Percentiles rank a stretch among this genome's conserved stretches.
phyloP scores from a whole-genome alignment of 2,113 vertebrate species.

The Tyrannus savana region DNA sequence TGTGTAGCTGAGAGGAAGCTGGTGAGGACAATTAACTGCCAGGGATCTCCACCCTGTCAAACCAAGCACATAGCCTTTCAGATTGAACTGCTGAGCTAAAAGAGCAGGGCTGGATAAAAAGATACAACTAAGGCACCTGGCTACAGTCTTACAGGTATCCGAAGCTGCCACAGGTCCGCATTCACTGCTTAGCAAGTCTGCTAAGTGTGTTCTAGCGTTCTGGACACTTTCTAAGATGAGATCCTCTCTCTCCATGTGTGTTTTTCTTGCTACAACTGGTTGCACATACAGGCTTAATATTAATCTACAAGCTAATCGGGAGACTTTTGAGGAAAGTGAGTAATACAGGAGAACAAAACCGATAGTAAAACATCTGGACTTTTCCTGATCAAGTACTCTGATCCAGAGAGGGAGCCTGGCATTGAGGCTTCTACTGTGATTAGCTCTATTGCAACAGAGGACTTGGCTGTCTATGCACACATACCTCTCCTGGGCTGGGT shows the following conservation, averaged over 20 bases:
- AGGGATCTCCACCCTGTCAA: neutral
- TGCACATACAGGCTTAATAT: neutral
- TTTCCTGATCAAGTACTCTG: constrained; percentile 33
- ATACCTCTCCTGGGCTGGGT: constrained; percentile 57
- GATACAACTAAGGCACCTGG: neutral
- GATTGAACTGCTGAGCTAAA: neutral
- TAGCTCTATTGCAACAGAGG: constrained; percentile 4
- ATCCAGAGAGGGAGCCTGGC: constrained; percentile 63
- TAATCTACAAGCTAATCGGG: neutral
- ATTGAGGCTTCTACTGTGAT: neutral
- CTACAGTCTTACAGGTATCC: neutral
- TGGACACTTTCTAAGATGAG: neutral
- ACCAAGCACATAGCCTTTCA: neutral
- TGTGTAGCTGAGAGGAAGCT: neutral
- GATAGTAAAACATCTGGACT: neutral
- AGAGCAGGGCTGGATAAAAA: neutral
- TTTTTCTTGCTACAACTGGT: neutral
- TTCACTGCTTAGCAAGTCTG: neutral
- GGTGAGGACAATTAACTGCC: neutral
- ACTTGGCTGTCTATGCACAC: constrained; percentile 18
- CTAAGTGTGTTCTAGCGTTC: neutral
- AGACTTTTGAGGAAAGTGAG: neutral
- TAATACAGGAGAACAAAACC: neutral
- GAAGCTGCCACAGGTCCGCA: neutral
- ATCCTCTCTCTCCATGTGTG: neutral